Evolutionary conservation across 2,888 invertebrate species (phyloP), one percentile per base, ranked within the genome.

Genomic region (Drosophila histrio): DNA sequence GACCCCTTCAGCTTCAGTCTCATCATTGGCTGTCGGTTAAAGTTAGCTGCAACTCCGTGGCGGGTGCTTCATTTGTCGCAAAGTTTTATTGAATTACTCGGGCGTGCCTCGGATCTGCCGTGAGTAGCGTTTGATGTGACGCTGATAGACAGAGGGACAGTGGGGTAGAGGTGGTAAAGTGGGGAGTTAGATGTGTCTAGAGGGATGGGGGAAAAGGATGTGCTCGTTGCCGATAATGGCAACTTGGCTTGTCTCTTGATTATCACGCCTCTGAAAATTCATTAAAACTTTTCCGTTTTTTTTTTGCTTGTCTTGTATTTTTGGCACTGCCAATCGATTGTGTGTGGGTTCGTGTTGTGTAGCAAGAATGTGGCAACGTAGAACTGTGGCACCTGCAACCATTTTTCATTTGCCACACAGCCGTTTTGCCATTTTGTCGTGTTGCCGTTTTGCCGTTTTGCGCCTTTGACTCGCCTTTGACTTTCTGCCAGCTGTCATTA

Each of bases 41-140:
- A 73, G 74, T 73, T 70, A 57, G 75, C 49, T 70, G 74, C 70
- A 76, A 72, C 68, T 62, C 68, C 39, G 39, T 53, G 69, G 59
- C 52, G 75, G 73, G 70, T 66, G 81, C 88, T 78, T 86, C 85
- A 86, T 86, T 86, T 87, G 86, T 89, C 87, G 89, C 80, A 87
- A 87, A 87, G 82, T 88, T 88, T 88, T 89, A 88, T 88, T 88
- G 88, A 89, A 89, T 88, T 88, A 87, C 80, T 73, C 77, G 76
- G 74, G 74, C 79, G 88, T 87, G 81, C 80, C 77, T 57, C 77
- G 63, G 65, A 60, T 62, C 64, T 52, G 77, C 59, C 60, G 72
- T 75, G 77, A 67, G 50, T 52, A 54, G 58, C 77, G 67, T 75
- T 75, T 75, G 73, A 76, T 77, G 75, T 77, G 68, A 52, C 46